These are phyloP conservation scores for Muscicapa comitata DNA, from an alignment of 2,797 vertebrate genomes.

Conservation along the genomic window DNA sequence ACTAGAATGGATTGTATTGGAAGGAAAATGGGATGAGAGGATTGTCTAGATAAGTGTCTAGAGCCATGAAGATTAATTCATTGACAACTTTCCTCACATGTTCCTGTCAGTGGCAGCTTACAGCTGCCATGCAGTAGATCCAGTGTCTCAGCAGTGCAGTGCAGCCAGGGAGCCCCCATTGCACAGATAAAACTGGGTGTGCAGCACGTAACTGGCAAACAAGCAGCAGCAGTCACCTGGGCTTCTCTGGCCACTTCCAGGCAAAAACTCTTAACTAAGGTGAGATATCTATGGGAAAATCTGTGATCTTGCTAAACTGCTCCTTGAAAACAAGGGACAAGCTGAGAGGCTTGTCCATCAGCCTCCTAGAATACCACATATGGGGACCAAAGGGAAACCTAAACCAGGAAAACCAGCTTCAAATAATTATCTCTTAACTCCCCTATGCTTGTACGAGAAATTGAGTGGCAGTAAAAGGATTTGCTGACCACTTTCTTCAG, in stretches of 20 bases:
- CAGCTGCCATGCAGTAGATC: not conserved
- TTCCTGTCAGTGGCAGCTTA: not conserved
- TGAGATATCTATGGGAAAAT: not conserved
- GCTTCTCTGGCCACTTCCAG: not conserved
- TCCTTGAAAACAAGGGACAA: not conserved
- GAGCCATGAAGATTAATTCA: not conserved
- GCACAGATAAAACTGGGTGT: not conserved
- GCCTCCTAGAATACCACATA: not conserved
- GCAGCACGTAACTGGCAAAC: not conserved
- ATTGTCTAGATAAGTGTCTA: not conserved
- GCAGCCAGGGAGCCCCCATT: not conserved
- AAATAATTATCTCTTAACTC: not conserved
- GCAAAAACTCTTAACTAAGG: not conserved
- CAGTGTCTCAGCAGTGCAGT: not conserved
- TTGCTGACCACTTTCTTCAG: not conserved
- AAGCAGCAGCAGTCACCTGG: not conserved
- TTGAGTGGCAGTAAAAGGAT: not conserved
- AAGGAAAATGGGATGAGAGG: not conserved
- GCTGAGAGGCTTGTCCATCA: accelerated
- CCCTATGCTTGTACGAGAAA: not conserved
- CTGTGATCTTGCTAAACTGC: not conserved
- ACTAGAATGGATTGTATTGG: not conserved
- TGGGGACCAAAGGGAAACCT: not conserved
- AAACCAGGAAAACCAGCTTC: not conserved
- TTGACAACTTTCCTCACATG: not conserved